A percentile compares a stretch with the other conserved stretches of the same genome.
phyloP scores from a whole-genome alignment of 2,797 vertebrate genomes.

The Acridotheres tristis region DNA sequence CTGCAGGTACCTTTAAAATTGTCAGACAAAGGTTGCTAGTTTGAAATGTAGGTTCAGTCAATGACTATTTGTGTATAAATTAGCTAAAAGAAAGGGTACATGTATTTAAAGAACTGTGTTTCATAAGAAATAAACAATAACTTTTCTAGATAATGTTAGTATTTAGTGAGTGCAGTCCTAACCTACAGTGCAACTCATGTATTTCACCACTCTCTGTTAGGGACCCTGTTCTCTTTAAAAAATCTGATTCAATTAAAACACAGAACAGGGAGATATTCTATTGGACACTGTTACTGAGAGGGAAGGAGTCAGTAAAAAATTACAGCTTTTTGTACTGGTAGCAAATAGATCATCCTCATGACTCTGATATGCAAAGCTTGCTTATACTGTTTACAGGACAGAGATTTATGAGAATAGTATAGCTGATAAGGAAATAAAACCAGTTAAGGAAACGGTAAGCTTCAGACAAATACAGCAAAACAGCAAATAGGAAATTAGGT shows the following conservation, averaged over 20 bases:
- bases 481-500: not conserved
- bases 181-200: rapidly evolving
- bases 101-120: not conserved
- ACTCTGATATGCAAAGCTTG: not conserved
- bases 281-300: not conserved
- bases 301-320: not conserved
- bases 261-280: not conserved
- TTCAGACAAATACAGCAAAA: not conserved
- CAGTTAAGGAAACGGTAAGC: not conserved
- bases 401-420: not conserved
- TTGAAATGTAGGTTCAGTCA: not conserved
- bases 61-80: not conserved
- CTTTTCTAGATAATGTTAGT: not conserved
- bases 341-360: not conserved
- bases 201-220: not conserved
- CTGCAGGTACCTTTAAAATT: not conserved
- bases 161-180: not conserved
- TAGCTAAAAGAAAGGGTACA: not conserved
- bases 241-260: not conserved
- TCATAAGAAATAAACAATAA: not conserved
- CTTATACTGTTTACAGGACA: not conserved
- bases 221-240: not conserved
- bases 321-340: not conserved
- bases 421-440: not conserved
- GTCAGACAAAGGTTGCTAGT: not conserved